phyloP scores from a whole-genome alignment of 2,113 vertebrate species.

The Verasper variegatus region DNA sequence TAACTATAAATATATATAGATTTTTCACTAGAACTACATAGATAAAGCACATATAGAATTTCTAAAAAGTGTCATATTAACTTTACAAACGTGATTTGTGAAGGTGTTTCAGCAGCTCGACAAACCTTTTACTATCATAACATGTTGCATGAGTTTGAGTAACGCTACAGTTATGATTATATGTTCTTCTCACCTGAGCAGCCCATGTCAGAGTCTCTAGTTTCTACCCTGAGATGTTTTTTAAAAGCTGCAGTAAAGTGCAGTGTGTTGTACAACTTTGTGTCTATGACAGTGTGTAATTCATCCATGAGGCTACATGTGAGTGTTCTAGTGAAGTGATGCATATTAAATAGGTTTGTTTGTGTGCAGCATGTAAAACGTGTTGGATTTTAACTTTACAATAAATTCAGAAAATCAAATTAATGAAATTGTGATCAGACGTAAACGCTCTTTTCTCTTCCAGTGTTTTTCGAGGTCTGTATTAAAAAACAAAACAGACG shows the following conservation, averaged over 20 bases:
- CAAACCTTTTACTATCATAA: not conserved
- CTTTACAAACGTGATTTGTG: slow-evolving; percentile 3
- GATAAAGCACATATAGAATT: not conserved
- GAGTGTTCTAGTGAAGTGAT: not conserved
- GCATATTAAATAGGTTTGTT: not conserved
- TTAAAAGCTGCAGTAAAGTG: not conserved
- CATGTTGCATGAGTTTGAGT: not conserved
- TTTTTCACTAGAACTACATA: not conserved
- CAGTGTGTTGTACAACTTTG: not conserved
- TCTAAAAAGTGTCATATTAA: slow-evolving; percentile 14
- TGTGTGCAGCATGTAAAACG: slow-evolving; percentile 15
- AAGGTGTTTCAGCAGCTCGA: slow-evolving; percentile 9
- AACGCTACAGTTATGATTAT: not conserved
- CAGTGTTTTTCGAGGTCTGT: not conserved
- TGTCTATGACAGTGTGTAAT: slow-evolving; percentile 16
- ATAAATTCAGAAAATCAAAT: slow-evolving; percentile 25
- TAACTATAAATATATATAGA: not conserved
- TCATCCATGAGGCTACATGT: not conserved
- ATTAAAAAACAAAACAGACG: not conserved
- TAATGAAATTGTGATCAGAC: slow-evolving; percentile 16
- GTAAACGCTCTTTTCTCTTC: not conserved
- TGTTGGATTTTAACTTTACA: slow-evolving; percentile 16
- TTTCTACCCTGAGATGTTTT: not conserved
- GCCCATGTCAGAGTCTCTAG: not conserved
- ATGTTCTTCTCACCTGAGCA: not conserved